A percentile compares a stretch with the other conserved stretches of the same genome.
These are phyloP conservation scores for Sparidentex hasta DNA, from an alignment of 2,797 vertebrate genomes.

Conservation along the genomic window DNA sequence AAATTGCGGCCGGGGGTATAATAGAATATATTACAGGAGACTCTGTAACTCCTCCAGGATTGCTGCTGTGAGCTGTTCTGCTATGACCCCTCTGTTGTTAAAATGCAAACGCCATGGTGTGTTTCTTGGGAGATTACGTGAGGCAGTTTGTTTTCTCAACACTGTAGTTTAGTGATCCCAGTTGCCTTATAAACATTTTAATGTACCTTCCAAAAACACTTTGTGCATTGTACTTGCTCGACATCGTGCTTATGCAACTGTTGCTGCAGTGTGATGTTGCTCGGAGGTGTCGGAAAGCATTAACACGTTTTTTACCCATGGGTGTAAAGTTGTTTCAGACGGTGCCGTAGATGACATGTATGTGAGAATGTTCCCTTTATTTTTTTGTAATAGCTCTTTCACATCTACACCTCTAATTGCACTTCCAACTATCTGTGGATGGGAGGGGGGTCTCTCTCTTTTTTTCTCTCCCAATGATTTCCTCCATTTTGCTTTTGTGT, in stretches of 20 bases:
- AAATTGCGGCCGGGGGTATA: constrained; percentile 70
- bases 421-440: neutral
- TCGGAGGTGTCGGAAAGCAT: constrained; percentile 25
- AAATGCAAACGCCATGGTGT: constrained; percentile 40
- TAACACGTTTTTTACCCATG: constrained; percentile 25
- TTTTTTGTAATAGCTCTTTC: constrained; percentile 5
- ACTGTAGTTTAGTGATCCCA: constrained; percentile 43
- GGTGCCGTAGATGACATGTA: neutral
- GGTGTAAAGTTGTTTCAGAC: constrained; percentile 39
- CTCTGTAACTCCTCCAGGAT: constrained; percentile 52
- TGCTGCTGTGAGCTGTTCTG: constrained; percentile 50
- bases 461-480: neutral
- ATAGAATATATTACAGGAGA: constrained; percentile 68
- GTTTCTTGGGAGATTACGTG: constrained; percentile 43
- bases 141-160: constrained; percentile 63
- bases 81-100: constrained; percentile 49
- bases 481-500: neutral
- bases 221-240: constrained; percentile 18
- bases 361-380: constrained; percentile 13
- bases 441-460: too few relatives aligned
- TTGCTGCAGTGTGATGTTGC: constrained; percentile 17
- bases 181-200: constrained; percentile 47
- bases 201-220: constrained; percentile 44
- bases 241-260: constrained; percentile 27
- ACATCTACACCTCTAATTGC: neutral